Evolutionary conservation across 2,888 invertebrate genomes (phyloP).

Genomic region (Platyscelio sp.): DNA sequence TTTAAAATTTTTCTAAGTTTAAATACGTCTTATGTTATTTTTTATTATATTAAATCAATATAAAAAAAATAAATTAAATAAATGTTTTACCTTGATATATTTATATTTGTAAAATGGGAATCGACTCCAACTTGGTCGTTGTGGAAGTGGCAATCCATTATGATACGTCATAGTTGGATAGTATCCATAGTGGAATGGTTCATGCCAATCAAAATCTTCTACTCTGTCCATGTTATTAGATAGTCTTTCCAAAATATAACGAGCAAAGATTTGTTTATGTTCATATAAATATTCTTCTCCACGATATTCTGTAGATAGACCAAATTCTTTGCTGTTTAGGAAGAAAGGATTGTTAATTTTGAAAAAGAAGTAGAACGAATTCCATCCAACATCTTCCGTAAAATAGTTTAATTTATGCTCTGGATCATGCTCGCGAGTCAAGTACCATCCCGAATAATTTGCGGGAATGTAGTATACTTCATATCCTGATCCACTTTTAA

Average conservation of each 20-base stretch:
- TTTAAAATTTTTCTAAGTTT: no score
- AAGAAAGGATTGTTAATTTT: conserved; percentile 89
- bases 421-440: conserved; percentile 86
- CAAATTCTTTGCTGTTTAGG: conserved; percentile 86
- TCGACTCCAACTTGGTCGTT: conserved; percentile 82
- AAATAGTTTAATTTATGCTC: conserved; percentile 89
- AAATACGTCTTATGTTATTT: no score
- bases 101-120: conserved; percentile 77
- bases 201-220: conserved; percentile 85
- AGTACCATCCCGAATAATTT: conserved; percentile 88
- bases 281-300: conserved; percentile 86
- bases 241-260: conserved; percentile 87
- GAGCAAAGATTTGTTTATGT: conserved; percentile 86
- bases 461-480: conserved; percentile 86
- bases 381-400: conserved; percentile 90
- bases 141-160: conserved; percentile 87
- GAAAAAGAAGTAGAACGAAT: conserved; percentile 87
- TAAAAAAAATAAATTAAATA: no score
- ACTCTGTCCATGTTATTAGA: conserved; percentile 86
- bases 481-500: conserved; percentile 75
- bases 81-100: conserved; percentile 73
- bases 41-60: no score
- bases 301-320: conserved; percentile 83
- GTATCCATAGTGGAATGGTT: conserved; percentile 86
- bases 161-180: conserved; percentile 87